A percentile compares a stretch with the other conserved stretches of the same genome.
phyloP scores from a whole-genome alignment of 2,888 invertebrate species.

The Pristionchus entomophagus region DNA sequence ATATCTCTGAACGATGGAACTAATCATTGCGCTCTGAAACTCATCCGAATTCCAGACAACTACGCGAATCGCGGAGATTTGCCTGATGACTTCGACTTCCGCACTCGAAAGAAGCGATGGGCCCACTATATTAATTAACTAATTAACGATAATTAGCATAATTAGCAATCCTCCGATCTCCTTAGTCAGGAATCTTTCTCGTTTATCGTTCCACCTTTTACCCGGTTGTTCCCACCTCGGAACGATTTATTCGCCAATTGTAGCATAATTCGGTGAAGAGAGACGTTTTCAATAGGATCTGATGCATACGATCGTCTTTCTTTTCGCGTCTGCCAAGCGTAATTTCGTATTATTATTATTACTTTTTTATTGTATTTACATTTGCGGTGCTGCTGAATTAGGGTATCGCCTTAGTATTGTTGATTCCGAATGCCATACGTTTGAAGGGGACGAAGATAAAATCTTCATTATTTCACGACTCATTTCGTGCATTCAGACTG shows the following conservation, averaged over 20 bases:
- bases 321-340: conserved; percentile 4
- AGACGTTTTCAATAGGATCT: conserved; percentile 21
- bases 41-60: conserved; percentile 62
- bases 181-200: conserved; percentile 18
- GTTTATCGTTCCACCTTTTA: not conserved
- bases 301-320: conserved; percentile 19
- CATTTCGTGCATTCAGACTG: too few relatives aligned
- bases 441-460: not conserved
- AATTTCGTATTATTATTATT: not conserved
- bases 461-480: conserved; percentile 2
- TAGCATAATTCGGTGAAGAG: conserved; percentile 32
- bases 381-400: conserved; percentile 18
- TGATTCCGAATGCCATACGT: not conserved
- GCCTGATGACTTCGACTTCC: conserved; percentile 69
- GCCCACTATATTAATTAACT: conserved; percentile 8
- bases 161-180: not conserved
- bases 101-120: conserved; percentile 51
- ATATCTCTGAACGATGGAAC: not conserved
- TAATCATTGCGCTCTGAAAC: not conserved
- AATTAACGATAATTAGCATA: not conserved
- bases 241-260: not conserved
- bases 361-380: not conserved
- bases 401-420: conserved; percentile 10
- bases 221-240: not conserved
- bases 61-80: conserved; percentile 72